Base-by-base conservation (phyloP, 2,797 vertebrate species). In the Holocentrus rufus region DNA sequence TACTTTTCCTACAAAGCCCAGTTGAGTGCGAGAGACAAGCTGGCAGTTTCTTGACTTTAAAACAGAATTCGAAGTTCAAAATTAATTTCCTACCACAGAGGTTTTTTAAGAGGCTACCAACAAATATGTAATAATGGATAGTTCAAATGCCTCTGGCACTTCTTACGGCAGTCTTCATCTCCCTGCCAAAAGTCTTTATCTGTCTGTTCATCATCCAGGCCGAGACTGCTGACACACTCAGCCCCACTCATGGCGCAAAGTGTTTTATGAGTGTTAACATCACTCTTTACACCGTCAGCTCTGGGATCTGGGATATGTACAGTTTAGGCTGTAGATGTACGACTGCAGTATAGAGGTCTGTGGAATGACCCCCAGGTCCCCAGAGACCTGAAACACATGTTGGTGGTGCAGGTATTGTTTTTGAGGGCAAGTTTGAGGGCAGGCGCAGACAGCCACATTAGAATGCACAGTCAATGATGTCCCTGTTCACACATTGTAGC, bases 61-160 rank as follows among this genome's bases (percentile, higher is more conserved):
- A 66, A 57, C 9, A 65, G 31, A 47, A 70, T 36, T 69, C 14
- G 0, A 62, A 67, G 71, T 61, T 57, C 0, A 34, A 34, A 34
- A 34, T 34, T 5, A 17, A 59, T 61, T 70, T 60, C 69, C 30
- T 23, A 52, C 22, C 62, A 36, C 5, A 20, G 74, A 72, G 58
- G 46, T 82, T 84, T 78, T 76, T 82, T 1, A 47, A 76, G 67
- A 84, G 60, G 25, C 69, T 2, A 31, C 18, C 66, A 71, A 76
- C 30, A 74, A 87, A 78, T 81, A 87, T 86, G 76, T 77, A 84
- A 87, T 76, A 82, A 82, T 88, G 31, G 23, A 36, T 7, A 20
- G 71, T 80, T 71, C 73, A 73, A 84, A 77, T 67, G 66, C 64
- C 46, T 85, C 74, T 91, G 82, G 86, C 76, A 55, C 27, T 14